Percentiles rank a stretch among this genome's conserved stretches.
phyloP scores from a whole-genome alignment of 2,113 vertebrate genomes.

The Canis aureus region DNA sequence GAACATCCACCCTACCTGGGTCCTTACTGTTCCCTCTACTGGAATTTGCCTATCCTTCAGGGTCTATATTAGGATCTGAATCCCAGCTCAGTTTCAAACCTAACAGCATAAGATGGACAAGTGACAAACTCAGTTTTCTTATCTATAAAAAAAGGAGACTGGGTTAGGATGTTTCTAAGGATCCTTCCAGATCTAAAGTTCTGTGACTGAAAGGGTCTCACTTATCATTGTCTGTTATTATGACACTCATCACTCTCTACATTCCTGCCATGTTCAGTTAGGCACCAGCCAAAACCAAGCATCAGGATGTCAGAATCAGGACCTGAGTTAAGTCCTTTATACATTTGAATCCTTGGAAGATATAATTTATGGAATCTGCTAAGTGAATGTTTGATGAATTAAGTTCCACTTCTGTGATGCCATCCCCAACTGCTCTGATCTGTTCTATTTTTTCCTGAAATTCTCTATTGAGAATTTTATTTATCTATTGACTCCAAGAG shows the following conservation, averaged over 20 bases:
- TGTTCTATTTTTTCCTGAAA: neutral
- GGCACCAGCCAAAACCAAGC: neutral
- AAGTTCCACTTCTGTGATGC: neutral
- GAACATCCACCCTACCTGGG: neutral
- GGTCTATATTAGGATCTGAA: neutral
- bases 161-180: conserved; percentile 2
- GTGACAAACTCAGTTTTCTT: neutral
- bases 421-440: neutral
- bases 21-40: neutral
- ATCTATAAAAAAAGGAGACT: neutral
- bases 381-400: neutral
- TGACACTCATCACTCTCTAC: neutral
- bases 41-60: neutral
- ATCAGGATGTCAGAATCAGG: neutral
- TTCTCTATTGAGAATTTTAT: neutral
- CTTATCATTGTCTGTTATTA: neutral
- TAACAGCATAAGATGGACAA: neutral
- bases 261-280: neutral
- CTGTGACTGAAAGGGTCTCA: neutral
- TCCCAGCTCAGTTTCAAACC: neutral
- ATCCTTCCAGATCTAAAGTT: neutral
- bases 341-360: neutral
- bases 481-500: too few species aligned
- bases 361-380: neutral
- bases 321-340: neutral